Conservation (phyloP, 2,888 invertebrate genomes). For the Lasioglossum villosulum region DNA sequence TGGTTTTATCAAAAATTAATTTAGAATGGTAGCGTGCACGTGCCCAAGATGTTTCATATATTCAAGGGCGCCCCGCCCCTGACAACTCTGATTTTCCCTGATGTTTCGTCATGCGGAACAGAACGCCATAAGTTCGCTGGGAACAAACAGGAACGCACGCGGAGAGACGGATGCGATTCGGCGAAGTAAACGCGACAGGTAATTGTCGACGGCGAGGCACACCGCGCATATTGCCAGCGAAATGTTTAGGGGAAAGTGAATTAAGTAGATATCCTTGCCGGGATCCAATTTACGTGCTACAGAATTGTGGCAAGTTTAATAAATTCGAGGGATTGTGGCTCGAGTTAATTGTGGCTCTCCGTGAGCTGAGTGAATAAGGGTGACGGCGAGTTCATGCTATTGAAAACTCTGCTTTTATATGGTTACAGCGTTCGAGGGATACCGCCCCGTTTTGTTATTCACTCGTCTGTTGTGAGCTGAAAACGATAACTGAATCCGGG, state of each 20-base stretch:
- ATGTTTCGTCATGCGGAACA: slow-evolving; percentile 30
- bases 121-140: slow-evolving; percentile 23
- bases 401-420: slow-evolving; percentile 21
- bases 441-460: not conserved
- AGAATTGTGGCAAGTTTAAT: slow-evolving; percentile 12
- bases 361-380: slow-evolving; percentile 18
- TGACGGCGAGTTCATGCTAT: slow-evolving; percentile 14
- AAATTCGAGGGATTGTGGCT: slow-evolving; percentile 2
- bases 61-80: not conserved
- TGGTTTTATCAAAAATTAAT: slow-evolving; percentile 8
- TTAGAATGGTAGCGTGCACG: not conserved
- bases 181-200: slow-evolving; percentile 28
- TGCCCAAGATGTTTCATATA: slow-evolving; percentile 30
- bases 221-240: slow-evolving; percentile 18
- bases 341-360: slow-evolving; percentile 17
- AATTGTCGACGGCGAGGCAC: slow-evolving; percentile 26
- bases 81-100: slow-evolving; percentile 28
- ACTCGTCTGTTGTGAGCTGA: not conserved
- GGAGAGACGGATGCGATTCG: slow-evolving; percentile 18
- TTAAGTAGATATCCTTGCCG: slow-evolving; percentile 25
- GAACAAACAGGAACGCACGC: slow-evolving; percentile 15
- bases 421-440: slow-evolving; percentile 9
- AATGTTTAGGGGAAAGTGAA: slow-evolving; percentile 25
- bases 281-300: slow-evolving; percentile 15
- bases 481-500: not conserved